Evolutionary conservation across 2,113 vertebrate species (phyloP).

Genomic region (Melanocharis versteri): DNA sequence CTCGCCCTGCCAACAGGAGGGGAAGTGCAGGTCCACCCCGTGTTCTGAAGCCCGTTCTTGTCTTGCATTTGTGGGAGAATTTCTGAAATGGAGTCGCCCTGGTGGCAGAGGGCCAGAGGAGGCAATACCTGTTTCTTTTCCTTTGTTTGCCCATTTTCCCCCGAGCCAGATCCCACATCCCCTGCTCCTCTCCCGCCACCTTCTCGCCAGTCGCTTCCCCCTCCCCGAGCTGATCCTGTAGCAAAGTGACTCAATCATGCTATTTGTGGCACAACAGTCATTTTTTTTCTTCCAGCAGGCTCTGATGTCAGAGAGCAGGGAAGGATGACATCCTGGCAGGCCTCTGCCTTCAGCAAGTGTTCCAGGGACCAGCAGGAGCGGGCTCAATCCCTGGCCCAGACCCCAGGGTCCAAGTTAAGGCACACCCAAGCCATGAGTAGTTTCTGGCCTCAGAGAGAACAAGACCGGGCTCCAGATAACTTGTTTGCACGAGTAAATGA

Average conservation of each 20-base stretch:
- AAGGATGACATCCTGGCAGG: conserved; percentile 19
- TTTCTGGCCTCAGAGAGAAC: background rate
- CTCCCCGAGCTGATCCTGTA: conserved; percentile 42
- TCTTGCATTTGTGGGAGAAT: background rate
- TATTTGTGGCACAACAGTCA: conserved; percentile 51
- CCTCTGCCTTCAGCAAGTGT: background rate
- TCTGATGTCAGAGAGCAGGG: conserved; percentile 48
- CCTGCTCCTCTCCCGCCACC: background rate
- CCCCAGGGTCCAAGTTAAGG: background rate
- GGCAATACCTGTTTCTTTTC: background rate
- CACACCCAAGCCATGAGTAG: background rate
- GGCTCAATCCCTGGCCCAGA: background rate
- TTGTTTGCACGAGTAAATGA: background rate
- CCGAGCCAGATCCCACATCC: fast-evolving
- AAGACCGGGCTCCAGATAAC: background rate
- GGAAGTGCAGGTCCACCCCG: background rate
- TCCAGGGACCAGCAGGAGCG: background rate
- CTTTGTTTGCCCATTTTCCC: background rate
- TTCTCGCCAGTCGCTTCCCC: background rate
- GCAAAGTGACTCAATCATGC: conserved; percentile 59
- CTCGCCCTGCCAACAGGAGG: background rate
- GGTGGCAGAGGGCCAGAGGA: background rate
- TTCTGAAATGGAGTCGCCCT: background rate
- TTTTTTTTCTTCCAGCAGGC: conserved; percentile 24
- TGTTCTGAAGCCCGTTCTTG: background rate